Percentiles rank a stretch among this genome's conserved stretches.
Conservation (phyloP, 1,140 invertebrate genomes). For the Temnothorax longispinosus region DNA sequence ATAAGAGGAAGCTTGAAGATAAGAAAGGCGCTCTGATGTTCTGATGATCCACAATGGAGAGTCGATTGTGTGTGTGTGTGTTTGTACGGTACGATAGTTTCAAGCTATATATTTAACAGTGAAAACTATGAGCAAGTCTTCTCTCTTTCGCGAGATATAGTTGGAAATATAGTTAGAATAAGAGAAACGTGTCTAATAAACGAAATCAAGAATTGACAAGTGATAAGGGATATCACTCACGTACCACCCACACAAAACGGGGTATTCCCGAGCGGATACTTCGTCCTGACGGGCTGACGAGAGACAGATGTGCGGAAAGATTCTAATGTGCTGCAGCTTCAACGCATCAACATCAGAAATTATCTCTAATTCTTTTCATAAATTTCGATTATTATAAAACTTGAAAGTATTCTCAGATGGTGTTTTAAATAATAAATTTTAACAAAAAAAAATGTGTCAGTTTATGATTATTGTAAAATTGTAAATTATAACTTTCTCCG, state of each 20-base stretch:
- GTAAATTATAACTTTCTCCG: neutral
- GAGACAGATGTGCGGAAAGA: neutral
- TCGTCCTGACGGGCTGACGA: conserved; percentile 38
- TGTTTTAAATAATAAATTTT: conserved; percentile 19
- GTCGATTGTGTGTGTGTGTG: neutral
- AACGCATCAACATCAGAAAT: neutral
- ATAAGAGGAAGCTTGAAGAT: neutral
- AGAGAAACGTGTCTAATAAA: conserved; percentile 10
- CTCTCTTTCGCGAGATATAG: neutral
- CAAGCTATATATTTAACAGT: neutral
- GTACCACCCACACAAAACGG: conserved; percentile 18
- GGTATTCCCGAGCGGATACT: conserved; percentile 31
- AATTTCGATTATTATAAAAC: neutral
- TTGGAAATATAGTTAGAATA: neutral
- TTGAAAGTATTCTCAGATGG: neutral
- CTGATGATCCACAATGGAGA: neutral
- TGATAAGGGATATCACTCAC: conserved; percentile 67
- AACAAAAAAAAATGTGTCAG: neutral
- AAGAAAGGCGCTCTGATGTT: neutral
- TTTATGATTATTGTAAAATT: neutral
- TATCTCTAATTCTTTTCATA: neutral
- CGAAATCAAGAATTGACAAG: neutral
- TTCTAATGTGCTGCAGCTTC: neutral
- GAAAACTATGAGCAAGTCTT: neutral
- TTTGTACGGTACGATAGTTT: neutral